Conservation (phyloP, 2,888 invertebrate genomes). For the Pemphredon lugubris region DNA sequence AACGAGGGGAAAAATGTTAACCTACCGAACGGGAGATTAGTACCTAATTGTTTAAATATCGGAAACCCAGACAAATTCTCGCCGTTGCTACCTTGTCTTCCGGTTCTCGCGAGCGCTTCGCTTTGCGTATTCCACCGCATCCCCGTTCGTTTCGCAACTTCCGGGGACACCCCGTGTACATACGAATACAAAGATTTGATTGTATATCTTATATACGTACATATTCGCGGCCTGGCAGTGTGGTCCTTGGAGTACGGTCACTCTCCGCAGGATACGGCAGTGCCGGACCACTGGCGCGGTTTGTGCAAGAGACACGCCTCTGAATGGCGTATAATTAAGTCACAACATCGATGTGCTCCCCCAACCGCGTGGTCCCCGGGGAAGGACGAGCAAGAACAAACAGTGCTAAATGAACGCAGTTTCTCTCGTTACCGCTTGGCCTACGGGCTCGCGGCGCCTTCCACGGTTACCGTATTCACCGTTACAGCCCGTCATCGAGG, state of each 20-base stretch:
- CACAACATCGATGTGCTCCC: conserved; percentile 76
- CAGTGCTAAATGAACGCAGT: conserved; percentile 78
- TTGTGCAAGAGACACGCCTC: conserved; percentile 76
- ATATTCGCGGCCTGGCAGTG: conserved; percentile 16
- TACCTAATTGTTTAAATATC: too few species aligned
- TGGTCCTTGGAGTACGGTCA: conserved; percentile 68
- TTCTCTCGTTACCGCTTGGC: conserved; percentile 68
- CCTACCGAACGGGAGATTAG: too few species aligned
- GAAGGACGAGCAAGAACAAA: conserved; percentile 78
- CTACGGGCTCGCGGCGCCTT: conserved; percentile 60
- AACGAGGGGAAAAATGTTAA: neutral
- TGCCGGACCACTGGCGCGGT: conserved; percentile 65
- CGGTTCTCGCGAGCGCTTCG: too few species aligned
- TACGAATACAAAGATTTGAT: conserved; percentile 29
- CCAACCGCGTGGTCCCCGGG: conserved; percentile 65
- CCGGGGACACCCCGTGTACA: neutral
- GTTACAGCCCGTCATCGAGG: conserved; percentile 43
- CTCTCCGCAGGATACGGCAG: conserved; percentile 64
- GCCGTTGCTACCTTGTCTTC: too few species aligned
- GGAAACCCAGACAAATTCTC: too few species aligned
- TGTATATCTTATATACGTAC: conserved; percentile 33
- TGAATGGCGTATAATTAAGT: conserved; percentile 81
- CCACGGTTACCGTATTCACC: conserved; percentile 45
- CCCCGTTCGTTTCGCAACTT: too few species aligned
- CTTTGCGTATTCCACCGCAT: too few species aligned